These are phyloP conservation scores for Protophormia terraenovae DNA, from an alignment of 2,888 invertebrate genomes.

Conservation along the genomic window DNA sequence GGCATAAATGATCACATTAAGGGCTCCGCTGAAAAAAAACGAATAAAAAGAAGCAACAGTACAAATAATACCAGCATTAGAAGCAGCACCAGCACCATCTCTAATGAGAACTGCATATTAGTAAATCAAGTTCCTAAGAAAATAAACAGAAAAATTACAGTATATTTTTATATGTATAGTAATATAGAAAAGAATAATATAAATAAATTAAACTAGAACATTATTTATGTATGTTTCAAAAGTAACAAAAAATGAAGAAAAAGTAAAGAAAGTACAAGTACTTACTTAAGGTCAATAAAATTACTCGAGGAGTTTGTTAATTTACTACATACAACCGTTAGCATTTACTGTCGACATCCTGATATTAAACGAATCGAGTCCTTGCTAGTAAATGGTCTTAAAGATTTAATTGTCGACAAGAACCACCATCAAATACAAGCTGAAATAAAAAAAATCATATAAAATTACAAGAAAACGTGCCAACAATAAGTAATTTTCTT, in stretches of 20 bases:
- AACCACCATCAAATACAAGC: not conserved
- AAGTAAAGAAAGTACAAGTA: constrained; percentile 19
- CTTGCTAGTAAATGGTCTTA: constrained; percentile 39
- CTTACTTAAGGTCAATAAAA: constrained; percentile 56
- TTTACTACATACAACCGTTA: constrained; percentile 13
- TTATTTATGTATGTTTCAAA: not conserved
- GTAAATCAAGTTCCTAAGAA: constrained; percentile 39
- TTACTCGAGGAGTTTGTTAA: constrained; percentile 39
- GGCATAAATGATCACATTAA: constrained; percentile 45
- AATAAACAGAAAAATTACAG: not conserved
- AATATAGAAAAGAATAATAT: not conserved
- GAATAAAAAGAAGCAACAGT: not conserved
- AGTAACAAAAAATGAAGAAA: not conserved
- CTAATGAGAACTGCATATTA: constrained; percentile 37
- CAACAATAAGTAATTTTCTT: constrained; percentile 46
- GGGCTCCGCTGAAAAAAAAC: not conserved
- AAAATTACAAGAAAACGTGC: constrained; percentile 56
- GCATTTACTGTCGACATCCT: not conserved
- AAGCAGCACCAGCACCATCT: not conserved
- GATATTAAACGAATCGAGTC: not conserved
- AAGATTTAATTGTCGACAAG: constrained; percentile 53
- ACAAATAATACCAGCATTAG: not conserved
- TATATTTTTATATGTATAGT: not conserved
- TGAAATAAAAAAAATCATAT: not conserved
- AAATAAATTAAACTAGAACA: constrained; percentile 54